Conservation (phyloP, 2,797 vertebrate species). For the Enteromius thamalakanensis region DNA sequence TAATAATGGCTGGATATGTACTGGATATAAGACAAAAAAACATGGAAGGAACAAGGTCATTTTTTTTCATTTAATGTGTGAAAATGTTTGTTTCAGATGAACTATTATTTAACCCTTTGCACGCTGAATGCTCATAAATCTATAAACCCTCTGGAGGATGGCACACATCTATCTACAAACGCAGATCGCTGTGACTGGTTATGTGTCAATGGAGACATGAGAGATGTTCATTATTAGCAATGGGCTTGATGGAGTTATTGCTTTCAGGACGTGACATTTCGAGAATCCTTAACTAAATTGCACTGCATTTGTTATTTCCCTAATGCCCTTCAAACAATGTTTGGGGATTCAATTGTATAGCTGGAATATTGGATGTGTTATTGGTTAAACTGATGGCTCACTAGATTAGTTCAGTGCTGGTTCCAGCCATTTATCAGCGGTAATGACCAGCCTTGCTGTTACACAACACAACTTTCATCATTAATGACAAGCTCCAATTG, state of each 20-base stretch:
- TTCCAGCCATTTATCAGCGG: conserved; percentile 58
- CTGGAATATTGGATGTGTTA: conserved; percentile 58
- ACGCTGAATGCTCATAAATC: conserved; percentile 8
- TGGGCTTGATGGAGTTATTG: conserved; percentile 45
- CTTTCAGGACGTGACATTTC: conserved; percentile 46
- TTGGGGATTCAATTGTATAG: conserved; percentile 56
- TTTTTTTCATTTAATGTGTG: neutral
- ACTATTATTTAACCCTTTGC: neutral
- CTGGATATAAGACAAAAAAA: neutral
- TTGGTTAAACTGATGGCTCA: conserved; percentile 57
- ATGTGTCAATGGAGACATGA: conserved; percentile 32
- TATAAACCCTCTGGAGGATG: neutral
- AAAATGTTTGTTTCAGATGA: neutral
- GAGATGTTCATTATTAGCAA: conserved; percentile 43
- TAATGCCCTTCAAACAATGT: conserved; percentile 53
- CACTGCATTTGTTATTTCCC: conserved; percentile 58
- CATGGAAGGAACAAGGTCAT: neutral
- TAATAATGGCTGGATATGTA: neutral
- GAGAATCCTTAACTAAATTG: conserved; percentile 49
- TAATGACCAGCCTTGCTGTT: conserved; percentile 53
- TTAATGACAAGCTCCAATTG: conserved; percentile 62
- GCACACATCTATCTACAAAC: neutral
- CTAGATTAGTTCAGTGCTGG: conserved; percentile 58
- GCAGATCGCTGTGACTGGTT: conserved; percentile 1
- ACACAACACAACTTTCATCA: conserved; percentile 59